A percentile compares a stretch with the other conserved stretches of the same genome.
phyloP scores from a whole-genome alignment of 2,113 vertebrate species.

The Desmodus rotundus region DNA sequence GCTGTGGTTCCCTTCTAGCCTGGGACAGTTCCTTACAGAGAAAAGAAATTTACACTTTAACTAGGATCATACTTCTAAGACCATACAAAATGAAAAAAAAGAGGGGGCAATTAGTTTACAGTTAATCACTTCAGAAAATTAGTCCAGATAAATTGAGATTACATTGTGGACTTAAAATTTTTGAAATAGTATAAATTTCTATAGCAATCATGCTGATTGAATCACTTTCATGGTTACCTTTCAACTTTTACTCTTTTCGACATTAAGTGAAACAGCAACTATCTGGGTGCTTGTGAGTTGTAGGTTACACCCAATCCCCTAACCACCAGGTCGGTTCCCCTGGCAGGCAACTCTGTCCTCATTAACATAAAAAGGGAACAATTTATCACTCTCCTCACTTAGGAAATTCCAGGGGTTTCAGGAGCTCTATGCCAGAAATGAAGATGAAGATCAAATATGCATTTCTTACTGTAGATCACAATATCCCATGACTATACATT shows the following conservation, averaged over 20 bases:
- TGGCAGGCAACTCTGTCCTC: background rate
- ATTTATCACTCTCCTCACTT: background rate
- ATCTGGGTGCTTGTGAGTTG: background rate
- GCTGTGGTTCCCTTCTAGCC: background rate
- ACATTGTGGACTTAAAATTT: background rate
- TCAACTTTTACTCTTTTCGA: background rate
- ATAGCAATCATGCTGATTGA: background rate
- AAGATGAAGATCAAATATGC: background rate
- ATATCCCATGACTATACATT: background rate
- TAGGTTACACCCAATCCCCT: background rate
- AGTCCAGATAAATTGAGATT: background rate
- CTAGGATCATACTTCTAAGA: background rate
- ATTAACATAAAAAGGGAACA: background rate
- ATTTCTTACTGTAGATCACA: background rate
- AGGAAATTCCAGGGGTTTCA: background rate
- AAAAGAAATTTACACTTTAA: background rate
- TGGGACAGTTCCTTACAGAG: background rate
- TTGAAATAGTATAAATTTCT: background rate
- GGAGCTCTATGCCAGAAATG: background rate
- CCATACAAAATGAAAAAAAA: background rate
- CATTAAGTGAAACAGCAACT: background rate
- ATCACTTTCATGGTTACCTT: background rate
- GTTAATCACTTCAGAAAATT: background rate
- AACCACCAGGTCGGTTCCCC: background rate
- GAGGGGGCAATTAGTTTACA: background rate